These are phyloP conservation scores for Drosophila anceps DNA, from an alignment of 2,888 invertebrate species.

Conservation along the genomic window DNA sequence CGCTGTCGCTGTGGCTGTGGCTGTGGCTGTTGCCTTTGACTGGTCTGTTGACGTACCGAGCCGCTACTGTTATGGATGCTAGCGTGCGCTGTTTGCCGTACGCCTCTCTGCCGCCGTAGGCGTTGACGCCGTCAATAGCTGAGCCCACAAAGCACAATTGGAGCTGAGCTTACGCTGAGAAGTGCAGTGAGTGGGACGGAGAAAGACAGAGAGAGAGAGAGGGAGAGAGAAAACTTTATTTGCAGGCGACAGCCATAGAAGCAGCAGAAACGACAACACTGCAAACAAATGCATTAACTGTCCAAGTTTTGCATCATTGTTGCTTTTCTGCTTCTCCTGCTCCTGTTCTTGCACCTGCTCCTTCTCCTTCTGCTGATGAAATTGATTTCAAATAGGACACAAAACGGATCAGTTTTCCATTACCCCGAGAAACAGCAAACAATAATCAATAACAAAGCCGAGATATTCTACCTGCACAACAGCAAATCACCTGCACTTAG, in stretches of 20 bases:
- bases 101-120: constrained; percentile 34
- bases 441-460: constrained; percentile 10
- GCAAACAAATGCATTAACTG: constrained; percentile 24
- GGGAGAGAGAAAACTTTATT: constrained; percentile 4
- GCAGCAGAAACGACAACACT: constrained; percentile 14
- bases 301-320: constrained; percentile 28
- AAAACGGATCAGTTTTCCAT: constrained; percentile 27
- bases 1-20: not conserved
- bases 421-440: constrained; percentile 23
- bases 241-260: constrained; percentile 24
- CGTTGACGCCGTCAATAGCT: constrained; percentile 61
- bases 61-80: constrained; percentile 51
- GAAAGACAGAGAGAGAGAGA: constrained; percentile 17
- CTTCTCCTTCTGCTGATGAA: constrained; percentile 31
- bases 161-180: constrained; percentile 51
- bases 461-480: not conserved
- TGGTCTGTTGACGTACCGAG: constrained; percentile 18
- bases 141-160: constrained; percentile 60
- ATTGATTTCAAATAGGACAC: constrained; percentile 50
- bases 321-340: constrained; percentile 19
- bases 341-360: too few relatives aligned
- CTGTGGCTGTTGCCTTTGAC: constrained; percentile 8
- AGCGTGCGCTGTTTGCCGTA: constrained; percentile 18
- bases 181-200: constrained; percentile 4
- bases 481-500: constrained; percentile 5